Percentiles rank a stretch among this genome's conserved stretches.
Conservation (phyloP, 2,113 vertebrate species). For the human (Homo sapiens) region GRCh38 chr7:140002501-140003000, state of each 20-base stretch:
- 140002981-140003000: no score
- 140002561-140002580: neutral
- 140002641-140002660: fast-evolving
- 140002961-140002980: no score
- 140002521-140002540: no score
- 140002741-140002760: neutral
- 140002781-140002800: no score
- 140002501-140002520: neutral
- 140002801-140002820: fast-evolving
- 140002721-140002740: no score
- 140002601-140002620: neutral
- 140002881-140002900: no score
- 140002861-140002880: no score
- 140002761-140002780: neutral
- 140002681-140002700: neutral
- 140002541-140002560: neutral
- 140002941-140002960: no score
- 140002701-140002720: no score
- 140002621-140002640: neutral
- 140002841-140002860: neutral
- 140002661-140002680: no score
- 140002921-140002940: no score
- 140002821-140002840: neutral
- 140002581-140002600: neutral
- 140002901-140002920: no score